phyloP scores from a whole-genome alignment of 1,140 invertebrate species.

The Teleogryllus occipitalis region DNA sequence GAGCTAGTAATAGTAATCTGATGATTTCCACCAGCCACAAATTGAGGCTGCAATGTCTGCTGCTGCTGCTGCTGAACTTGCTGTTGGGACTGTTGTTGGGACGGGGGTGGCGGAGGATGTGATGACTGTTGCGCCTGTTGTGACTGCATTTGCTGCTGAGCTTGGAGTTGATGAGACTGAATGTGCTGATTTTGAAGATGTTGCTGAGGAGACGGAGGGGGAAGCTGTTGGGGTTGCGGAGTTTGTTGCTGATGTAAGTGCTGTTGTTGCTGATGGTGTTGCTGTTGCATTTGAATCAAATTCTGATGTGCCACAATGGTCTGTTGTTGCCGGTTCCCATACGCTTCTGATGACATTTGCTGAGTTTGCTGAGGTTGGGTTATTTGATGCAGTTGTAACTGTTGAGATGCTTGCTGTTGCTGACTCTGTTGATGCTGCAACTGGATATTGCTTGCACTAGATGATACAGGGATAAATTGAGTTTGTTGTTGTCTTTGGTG shows the following conservation, averaged over 20 bases:
- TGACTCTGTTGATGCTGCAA: slow-evolving; percentile 28
- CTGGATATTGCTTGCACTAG: neutral
- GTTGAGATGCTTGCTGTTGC: slow-evolving; percentile 33
- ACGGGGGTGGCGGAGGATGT: no score
- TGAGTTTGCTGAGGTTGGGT: slow-evolving; percentile 26
- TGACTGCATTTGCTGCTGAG: slow-evolving; percentile 29
- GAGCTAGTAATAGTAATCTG: neutral
- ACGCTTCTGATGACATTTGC: slow-evolving; percentile 32
- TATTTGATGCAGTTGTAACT: slow-evolving; percentile 24
- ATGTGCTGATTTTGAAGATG: slow-evolving; percentile 36
- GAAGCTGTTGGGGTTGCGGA: neutral
- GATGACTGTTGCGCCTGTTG: slow-evolving; percentile 35
- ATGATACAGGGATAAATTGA: slow-evolving; percentile 12
- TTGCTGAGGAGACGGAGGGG: slow-evolving; percentile 21
- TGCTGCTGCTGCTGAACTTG: no score
- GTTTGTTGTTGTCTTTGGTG: slow-evolving; percentile 10
- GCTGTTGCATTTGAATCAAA: slow-evolving; percentile 24
- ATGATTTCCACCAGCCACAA: neutral
- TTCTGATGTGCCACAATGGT: slow-evolving; percentile 8
- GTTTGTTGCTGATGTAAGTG: slow-evolving; percentile 30
- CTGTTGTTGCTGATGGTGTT: slow-evolving; percentile 32
- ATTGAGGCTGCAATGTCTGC: neutral
- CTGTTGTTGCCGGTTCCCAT: slow-evolving; percentile 28
- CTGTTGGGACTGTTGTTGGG: neutral
- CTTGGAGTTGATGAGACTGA: slow-evolving; percentile 32